Evolutionary conservation across 2,888 invertebrate genomes (phyloP).

Genomic region (Melolontha melolontha): DNA sequence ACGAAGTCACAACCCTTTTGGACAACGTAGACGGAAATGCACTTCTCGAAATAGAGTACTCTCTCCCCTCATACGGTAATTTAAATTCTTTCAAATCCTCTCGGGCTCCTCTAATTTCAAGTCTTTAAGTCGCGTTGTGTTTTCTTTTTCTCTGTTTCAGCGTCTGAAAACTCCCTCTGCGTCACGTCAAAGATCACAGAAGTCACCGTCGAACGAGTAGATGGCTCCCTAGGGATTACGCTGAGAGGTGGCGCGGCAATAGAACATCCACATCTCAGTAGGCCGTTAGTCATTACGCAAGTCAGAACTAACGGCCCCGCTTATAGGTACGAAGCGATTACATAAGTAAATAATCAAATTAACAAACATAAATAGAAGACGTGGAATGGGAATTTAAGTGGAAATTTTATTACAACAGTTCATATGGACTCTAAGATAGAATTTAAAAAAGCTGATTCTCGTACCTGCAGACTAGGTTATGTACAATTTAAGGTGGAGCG

Average conservation of each 20-base stretch:
- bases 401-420: no score
- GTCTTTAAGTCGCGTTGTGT: neutral
- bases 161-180: conserved; percentile 79
- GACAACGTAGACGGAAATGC: conserved; percentile 82
- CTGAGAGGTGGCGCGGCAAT: conserved; percentile 83
- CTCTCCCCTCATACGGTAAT: conserved; percentile 84
- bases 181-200: conserved; percentile 84
- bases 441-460: no score
- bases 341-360: neutral
- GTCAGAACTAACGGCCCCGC: conserved; percentile 91
- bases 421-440: no score
- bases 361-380: no score
- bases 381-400: no score
- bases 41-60: conserved; percentile 86
- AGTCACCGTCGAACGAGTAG: conserved; percentile 82
- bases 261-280: conserved; percentile 71
- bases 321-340: conserved; percentile 69
- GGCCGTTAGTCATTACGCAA: conserved; percentile 89
- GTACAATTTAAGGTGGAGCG: no score
- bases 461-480: no score
- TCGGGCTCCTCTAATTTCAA: conserved; percentile 18
- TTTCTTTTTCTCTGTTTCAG: conserved; percentile 55
- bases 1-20: conserved; percentile 80
- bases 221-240: conserved; percentile 89
- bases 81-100: conserved; percentile 45